Percentiles rank a stretch among this genome's conserved stretches.
Conservation (phyloP, 2,797 vertebrate genomes). For the Microctenopoma stevenorrisi region DNA sequence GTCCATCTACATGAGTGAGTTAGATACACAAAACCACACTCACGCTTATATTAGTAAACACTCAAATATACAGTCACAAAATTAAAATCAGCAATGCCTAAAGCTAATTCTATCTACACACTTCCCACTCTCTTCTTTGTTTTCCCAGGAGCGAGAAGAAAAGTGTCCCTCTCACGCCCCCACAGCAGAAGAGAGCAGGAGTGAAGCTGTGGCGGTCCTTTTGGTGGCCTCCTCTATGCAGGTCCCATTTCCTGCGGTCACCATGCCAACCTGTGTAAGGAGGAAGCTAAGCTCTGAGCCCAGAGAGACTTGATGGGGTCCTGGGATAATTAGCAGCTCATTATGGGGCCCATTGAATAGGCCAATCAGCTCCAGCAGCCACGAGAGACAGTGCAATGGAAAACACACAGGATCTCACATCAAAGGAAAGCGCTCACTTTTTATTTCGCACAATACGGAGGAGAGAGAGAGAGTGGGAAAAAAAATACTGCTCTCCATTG, state of each 20-base stretch:
- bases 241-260: slow-evolving; percentile 60
- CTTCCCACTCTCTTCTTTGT: slow-evolving; percentile 33
- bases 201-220: slow-evolving; percentile 30
- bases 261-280: slow-evolving; percentile 76
- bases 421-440: slow-evolving; percentile 64
- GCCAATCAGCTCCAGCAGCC: slow-evolving; percentile 52
- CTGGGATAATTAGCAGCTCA: slow-evolving; percentile 80
- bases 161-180: slow-evolving; percentile 21
- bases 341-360: slow-evolving; percentile 74
- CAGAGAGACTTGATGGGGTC: slow-evolving; percentile 73
- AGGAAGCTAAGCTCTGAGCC: slow-evolving; percentile 60
- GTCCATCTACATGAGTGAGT: slow-evolving; percentile 6
- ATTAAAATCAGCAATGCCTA: not conserved
- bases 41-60: not conserved
- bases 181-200: slow-evolving; percentile 20
- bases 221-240: slow-evolving; percentile 54
- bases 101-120: slow-evolving; percentile 31
- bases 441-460: slow-evolving; percentile 54
- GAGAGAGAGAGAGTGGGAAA: slow-evolving; percentile 33
- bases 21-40: slow-evolving; percentile 1
- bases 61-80: slow-evolving; percentile 6
- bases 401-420: slow-evolving; percentile 67
- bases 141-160: slow-evolving; percentile 9
- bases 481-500: slow-evolving; percentile 59
- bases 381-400: slow-evolving; percentile 52